A percentile compares a stretch with the other conserved stretches of the same genome.
These are phyloP conservation scores for Sebastes fasciatus DNA, from an alignment of 2,113 vertebrate genomes.

Conservation along the genomic window DNA sequence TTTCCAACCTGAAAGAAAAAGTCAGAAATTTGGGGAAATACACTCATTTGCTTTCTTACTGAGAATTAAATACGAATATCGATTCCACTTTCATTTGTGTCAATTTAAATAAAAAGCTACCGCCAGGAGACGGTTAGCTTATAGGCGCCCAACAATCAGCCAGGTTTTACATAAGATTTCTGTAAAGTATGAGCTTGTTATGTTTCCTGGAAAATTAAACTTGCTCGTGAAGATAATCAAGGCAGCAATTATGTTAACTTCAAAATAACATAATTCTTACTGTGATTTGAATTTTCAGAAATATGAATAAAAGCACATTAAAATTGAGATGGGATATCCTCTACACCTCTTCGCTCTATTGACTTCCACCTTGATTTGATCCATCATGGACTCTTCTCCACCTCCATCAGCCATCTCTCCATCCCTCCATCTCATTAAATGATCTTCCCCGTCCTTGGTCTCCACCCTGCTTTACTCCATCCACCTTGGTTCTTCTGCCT, in stretches of 20 bases:
- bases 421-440: constrained; percentile 9
- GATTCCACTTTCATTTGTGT: too few relatives aligned
- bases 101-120: too few relatives aligned
- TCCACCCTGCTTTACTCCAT: constrained; percentile 17
- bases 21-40: too few relatives aligned
- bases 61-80: too few relatives aligned
- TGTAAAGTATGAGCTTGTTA: neutral
- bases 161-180: neutral
- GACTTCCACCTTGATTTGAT: constrained; percentile 44
- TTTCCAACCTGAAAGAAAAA: neutral
- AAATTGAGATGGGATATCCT: neutral
- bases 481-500: constrained; percentile 30
- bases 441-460: constrained; percentile 54
- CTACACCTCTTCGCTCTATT: constrained; percentile 27
- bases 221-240: neutral
- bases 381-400: constrained; percentile 37
- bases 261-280: neutral
- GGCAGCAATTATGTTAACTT: neutral
- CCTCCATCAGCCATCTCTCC: constrained; percentile 17
- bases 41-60: too few relatives aligned
- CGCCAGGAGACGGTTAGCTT: neutral
- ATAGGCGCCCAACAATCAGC: neutral
- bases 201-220: neutral
- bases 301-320: neutral
- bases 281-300: neutral